Base-by-base conservation (phyloP, 2,113 vertebrate species). In the Struthidea cinerea region DNA sequence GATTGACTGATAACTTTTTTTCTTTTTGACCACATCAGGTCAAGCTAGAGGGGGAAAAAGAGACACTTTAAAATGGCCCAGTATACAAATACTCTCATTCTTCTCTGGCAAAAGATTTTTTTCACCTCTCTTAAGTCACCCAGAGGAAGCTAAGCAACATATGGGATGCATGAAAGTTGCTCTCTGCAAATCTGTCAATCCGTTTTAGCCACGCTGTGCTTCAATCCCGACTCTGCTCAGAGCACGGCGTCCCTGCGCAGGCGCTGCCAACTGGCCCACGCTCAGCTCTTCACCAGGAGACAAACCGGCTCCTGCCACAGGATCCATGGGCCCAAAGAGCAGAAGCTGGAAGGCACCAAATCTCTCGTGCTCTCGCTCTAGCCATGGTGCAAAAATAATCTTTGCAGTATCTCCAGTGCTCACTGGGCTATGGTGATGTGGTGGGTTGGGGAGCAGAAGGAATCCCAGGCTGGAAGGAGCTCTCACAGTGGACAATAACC, bases 181-280 rank as follows among this genome's bases (percentile, higher is more conserved):
- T 91, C 94, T 92, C 55, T 85, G 90, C 71, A 69, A 39, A 96
- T 77, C 82, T 90, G 79, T 93, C 93, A 49, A 69, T 94, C 50
- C 2, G 0, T 69, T 94, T 93, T 84, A 90, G 71, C 4, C 16
- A 84, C 2, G 18, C 81, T 1, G 1, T 94, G 93, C 89, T 82
- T 96, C 95, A 94, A 16, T 65, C 42, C 68, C 39, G 4, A 3
- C 39, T 35, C 63, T 28, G 68, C 75, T 82, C 28, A 19, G 61
- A 87, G 42, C 32, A 6, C 16, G 21, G 17, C 5, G 33, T 76
- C 90, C 55, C 67, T 15, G 68, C 0, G 1, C 73, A 35, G 75
- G 53, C 47, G 18, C 87, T 96, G 95, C 93, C 87, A 79, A 37
- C 60, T 78, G 84, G 86, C 79, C 53, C 0, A 0, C 2, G 8